A percentile compares a stretch with the other conserved stretches of the same genome.
phyloP scores from a whole-genome alignment of 2,888 invertebrate genomes.

The Orthosia gothica region DNA sequence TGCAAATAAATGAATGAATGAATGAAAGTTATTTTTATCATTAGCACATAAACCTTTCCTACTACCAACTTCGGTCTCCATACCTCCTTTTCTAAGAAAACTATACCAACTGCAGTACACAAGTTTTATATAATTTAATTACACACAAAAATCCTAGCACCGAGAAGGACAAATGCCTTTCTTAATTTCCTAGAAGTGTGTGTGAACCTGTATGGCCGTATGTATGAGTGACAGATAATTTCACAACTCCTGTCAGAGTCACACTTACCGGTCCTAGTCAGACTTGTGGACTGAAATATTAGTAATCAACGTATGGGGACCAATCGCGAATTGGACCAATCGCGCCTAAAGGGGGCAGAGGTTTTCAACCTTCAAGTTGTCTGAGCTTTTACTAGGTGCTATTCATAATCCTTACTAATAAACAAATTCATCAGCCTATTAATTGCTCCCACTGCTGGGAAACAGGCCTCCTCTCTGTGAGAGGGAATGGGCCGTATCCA shows the following conservation, averaged over 20 bases:
- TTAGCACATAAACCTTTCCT: no score
- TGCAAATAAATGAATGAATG: no score
- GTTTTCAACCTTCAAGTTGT: background rate
- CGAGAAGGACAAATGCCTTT: constrained; percentile 40
- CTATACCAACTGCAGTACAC: background rate
- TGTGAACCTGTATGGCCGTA: background rate
- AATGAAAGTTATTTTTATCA: no score
- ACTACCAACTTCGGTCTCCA: no score
- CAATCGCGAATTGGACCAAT: no score
- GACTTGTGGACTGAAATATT: constrained; percentile 31
- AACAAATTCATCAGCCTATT: no score
- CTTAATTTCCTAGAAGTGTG: constrained; percentile 43
- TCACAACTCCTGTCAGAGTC: constrained; percentile 34
- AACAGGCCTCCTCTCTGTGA: no score
- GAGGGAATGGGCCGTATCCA: no score
- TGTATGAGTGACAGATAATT: constrained; percentile 31
- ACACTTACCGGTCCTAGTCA: constrained; percentile 42
- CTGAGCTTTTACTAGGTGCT: background rate
- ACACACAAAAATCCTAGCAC: constrained; percentile 15
- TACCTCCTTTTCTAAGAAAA: background rate
- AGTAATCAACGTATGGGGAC: constrained; percentile 20
- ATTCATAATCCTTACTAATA: no score
- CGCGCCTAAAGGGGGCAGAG: no score
- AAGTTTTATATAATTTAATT: constrained; percentile 11
- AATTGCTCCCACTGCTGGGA: no score